phyloP scores from a whole-genome alignment of 1,140 invertebrate species.

The Calephelis virginiensis region DNA sequence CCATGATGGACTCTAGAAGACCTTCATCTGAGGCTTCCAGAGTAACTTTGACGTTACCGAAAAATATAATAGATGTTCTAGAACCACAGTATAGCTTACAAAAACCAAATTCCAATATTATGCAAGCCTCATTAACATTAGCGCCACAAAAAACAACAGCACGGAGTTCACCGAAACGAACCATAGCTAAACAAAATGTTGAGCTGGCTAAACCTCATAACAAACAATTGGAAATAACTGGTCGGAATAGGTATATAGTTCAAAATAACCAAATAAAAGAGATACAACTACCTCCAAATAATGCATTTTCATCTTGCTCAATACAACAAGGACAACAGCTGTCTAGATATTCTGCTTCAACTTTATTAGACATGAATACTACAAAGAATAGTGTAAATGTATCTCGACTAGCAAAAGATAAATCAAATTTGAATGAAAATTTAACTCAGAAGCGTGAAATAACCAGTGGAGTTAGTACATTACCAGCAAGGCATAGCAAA shows the following conservation, averaged over 20 bases:
- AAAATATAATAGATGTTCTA: conserved; percentile 69
- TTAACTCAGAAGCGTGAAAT: conserved; percentile 63
- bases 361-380: conserved; percentile 73
- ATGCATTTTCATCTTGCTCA: conserved; percentile 63
- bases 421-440: conserved; percentile 48
- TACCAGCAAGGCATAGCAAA: conserved; percentile 88
- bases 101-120: conserved; percentile 55
- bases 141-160: conserved; percentile 69
- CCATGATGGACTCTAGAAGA: conserved; percentile 74
- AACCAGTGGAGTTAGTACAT: conserved; percentile 69
- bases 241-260: conserved; percentile 74
- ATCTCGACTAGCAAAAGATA: conserved; percentile 49
- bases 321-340: conserved; percentile 74
- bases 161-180: conserved; percentile 67
- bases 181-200: conserved; percentile 70
- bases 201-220: conserved; percentile 68
- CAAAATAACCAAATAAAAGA: conserved; percentile 78
- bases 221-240: conserved; percentile 70
- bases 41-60: conserved; percentile 68
- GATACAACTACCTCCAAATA: conserved; percentile 71
- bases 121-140: conserved; percentile 72
- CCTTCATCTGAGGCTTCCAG: conserved; percentile 76
- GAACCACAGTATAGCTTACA: conserved; percentile 65
- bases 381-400: conserved; percentile 50
- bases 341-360: conserved; percentile 80